Evolutionary conservation across 2,797 vertebrate species (phyloP).

Genomic region (Hipposideros larvatus): DNA sequence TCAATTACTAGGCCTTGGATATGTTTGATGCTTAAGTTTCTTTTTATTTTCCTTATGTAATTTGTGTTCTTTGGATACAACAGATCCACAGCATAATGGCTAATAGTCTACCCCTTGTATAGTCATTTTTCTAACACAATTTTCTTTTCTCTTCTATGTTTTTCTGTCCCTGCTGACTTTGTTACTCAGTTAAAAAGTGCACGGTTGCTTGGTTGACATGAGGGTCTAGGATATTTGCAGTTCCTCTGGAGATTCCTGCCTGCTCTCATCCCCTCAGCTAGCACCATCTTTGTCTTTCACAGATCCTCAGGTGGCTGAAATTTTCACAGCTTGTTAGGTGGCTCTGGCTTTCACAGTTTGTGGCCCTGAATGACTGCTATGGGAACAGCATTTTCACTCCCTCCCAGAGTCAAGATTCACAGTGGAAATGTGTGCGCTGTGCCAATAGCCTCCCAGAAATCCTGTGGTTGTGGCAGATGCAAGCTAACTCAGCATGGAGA

Average conservation of each 20-base stretch:
- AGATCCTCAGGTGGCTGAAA: conserved; percentile 65
- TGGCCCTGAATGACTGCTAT: conserved; percentile 77
- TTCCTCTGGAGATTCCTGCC: background rate
- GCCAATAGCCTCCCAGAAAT: conserved; percentile 75
- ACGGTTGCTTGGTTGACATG: conserved; percentile 19
- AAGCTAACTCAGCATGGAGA: conserved; percentile 66
- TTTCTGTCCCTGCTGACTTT: conserved; percentile 58
- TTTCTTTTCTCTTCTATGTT: conserved; percentile 63
- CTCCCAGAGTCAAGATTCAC: conserved; percentile 61
- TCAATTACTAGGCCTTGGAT: conserved; percentile 47
- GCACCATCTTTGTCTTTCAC: conserved; percentile 36
- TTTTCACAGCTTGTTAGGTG: conserved; percentile 85
- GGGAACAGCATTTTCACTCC: conserved; percentile 50
- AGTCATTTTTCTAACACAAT: conserved; percentile 60
- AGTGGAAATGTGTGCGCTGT: conserved; percentile 62
- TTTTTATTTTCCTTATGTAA: conserved; percentile 9
- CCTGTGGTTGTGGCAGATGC: conserved; percentile 71
- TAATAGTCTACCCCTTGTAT: conserved; percentile 44
- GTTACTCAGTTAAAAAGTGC: conserved; percentile 43
- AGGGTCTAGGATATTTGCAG: conserved; percentile 3
- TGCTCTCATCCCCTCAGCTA: conserved; percentile 14
- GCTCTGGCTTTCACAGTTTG: conserved; percentile 74
- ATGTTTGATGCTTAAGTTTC: conserved; percentile 60
- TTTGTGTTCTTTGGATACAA: conserved; percentile 35
- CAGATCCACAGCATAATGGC: conserved; percentile 18